Conservation (phyloP, 2,113 vertebrate genomes). For the Picathartes gymnocephalus region DNA sequence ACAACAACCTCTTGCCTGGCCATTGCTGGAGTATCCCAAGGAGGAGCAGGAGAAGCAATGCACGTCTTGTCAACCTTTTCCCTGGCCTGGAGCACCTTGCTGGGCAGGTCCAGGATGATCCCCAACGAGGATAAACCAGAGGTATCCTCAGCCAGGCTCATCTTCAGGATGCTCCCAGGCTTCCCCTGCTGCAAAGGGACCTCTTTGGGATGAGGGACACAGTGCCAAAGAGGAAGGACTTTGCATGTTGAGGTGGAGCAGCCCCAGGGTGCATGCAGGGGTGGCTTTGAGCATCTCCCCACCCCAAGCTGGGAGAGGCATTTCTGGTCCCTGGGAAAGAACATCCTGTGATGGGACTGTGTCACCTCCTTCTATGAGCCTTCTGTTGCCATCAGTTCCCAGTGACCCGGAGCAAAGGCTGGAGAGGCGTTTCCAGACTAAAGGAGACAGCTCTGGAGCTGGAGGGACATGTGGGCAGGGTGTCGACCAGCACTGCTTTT, state of each 20-base stretch:
- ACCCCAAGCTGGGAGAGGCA: rapidly evolving
- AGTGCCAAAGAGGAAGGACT: not conserved
- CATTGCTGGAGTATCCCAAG: not conserved
- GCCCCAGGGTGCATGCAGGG: rapidly evolving
- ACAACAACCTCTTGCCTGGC: not conserved
- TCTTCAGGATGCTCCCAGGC: not conserved
- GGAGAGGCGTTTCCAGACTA: not conserved
- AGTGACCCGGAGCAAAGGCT: not conserved
- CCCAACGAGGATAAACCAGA: not conserved
- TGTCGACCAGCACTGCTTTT: not conserved
- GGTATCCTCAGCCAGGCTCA: not conserved
- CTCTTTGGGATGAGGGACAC: not conserved
- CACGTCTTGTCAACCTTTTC: not conserved
- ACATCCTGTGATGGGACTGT: not conserved
- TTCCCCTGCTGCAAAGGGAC: not conserved
- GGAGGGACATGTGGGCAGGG: rapidly evolving
- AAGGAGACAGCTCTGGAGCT: not conserved
- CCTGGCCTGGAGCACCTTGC: not conserved
- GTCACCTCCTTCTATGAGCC: not conserved
- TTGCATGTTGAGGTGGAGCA: not conserved
- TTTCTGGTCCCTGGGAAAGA: not conserved
- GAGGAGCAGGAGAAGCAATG: not conserved
- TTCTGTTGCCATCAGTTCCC: not conserved
- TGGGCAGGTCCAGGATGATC: not conserved
- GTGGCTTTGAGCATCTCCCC: not conserved